These are phyloP conservation scores for Muraenolepis orangiensis DNA, from an alignment of 2,797 vertebrate genomes.

Conservation along the genomic window DNA sequence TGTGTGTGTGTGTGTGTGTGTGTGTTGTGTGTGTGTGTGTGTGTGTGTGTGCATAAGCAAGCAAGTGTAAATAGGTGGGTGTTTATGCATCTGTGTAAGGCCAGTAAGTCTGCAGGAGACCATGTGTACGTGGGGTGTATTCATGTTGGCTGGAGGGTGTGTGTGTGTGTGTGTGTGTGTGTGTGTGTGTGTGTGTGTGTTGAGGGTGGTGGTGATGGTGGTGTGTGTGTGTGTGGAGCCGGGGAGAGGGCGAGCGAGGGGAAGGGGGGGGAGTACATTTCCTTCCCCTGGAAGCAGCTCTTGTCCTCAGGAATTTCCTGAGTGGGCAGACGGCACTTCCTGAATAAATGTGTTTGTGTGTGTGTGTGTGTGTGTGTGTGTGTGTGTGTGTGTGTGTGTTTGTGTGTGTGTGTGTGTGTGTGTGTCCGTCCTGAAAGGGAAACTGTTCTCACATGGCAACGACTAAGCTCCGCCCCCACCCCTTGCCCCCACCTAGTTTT, in stretches of 20 bases:
- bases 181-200: conserved; percentile 35
- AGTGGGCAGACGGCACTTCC: conserved; percentile 97
- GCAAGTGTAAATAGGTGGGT: conserved; percentile 56
- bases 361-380: conserved; percentile 32
- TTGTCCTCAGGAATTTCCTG: conserved; percentile 99
- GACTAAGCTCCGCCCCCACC: conserved; percentile 44
- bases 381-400: conserved; percentile 16
- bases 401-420: conserved; percentile 20
- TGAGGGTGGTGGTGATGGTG: too few relatives aligned
- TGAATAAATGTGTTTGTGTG: conserved; percentile 80
- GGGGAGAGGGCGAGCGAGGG: conserved; percentile 23
- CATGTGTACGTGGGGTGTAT: conserved; percentile 16
- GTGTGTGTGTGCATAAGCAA: conserved; percentile 50
- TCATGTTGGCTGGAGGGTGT: too few relatives aligned
- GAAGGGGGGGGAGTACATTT: conserved; percentile 90
- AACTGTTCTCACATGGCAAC: conserved; percentile 79
- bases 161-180: conserved; percentile 25
- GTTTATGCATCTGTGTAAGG: conserved; percentile 7
- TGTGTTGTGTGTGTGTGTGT: conserved; percentile 63
- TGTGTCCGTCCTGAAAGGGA: conserved; percentile 84
- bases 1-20: conserved; percentile 50
- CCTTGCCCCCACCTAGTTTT: conserved; percentile 33
- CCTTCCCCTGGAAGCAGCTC: conserved; percentile 95
- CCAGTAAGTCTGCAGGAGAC: conserved; percentile 33
- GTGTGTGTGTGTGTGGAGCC: conserved; percentile 22